Evolutionary conservation across 2,113 vertebrate genomes (phyloP).

Genomic region (Lophochroa leadbeateri): DNA sequence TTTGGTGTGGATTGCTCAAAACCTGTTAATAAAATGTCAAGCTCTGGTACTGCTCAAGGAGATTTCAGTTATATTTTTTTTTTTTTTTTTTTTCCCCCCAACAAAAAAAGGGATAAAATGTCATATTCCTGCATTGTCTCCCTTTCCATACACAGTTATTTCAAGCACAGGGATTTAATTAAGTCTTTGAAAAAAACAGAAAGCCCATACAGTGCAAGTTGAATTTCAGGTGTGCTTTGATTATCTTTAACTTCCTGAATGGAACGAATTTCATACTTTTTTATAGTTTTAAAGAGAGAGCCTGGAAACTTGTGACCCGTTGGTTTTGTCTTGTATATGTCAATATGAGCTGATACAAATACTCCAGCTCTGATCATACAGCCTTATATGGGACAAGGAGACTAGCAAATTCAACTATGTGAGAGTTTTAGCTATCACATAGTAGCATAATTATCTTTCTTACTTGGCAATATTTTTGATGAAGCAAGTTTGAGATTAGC

Average conservation of each 20-base stretch:
- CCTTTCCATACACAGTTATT: neutral
- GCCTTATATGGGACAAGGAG: neutral
- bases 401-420: neutral
- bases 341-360: neutral
- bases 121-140: neutral
- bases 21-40: no score
- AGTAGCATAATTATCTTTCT: constrained; percentile 11
- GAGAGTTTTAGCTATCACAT: neutral
- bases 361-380: neutral
- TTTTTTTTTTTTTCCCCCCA: neutral
- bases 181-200: neutral
- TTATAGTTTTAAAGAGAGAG: neutral
- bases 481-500: neutral
- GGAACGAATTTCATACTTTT: neutral
- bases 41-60: no score
- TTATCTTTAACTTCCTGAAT: neutral
- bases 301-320: neutral
- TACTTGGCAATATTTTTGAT: constrained; percentile 18
- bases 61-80: no score
- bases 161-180: neutral
- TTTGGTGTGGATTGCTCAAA: no score
- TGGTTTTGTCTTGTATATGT: neutral
- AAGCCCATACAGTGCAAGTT: neutral
- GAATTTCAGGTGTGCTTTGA: neutral
- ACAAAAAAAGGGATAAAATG: neutral